These are phyloP conservation scores for Caenorhabditis auriculariae DNA, from an alignment of 2,888 invertebrate genomes.

Conservation along the genomic window DNA sequence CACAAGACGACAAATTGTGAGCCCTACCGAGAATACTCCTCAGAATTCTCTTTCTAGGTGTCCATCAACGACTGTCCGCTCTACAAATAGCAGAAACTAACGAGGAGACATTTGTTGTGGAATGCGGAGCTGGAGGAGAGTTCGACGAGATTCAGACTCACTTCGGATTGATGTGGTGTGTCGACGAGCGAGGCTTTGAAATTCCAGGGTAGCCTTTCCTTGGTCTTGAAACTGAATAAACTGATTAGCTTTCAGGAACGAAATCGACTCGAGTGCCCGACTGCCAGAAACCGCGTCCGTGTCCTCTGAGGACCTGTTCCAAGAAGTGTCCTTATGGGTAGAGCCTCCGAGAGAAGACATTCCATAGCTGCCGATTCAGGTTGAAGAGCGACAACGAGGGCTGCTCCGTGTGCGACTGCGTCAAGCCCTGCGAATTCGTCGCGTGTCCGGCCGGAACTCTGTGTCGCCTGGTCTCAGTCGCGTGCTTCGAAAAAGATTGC, in stretches of 20 bases:
- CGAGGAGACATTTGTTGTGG: constrained; percentile 25
- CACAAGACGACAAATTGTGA: constrained; percentile 27
- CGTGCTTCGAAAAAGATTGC: constrained; percentile 37
- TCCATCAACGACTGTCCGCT: constrained; percentile 23
- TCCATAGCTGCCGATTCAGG: too few relatives aligned
- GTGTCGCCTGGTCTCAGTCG: constrained; percentile 40
- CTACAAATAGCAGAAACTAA: constrained; percentile 6
- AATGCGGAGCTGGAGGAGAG: constrained; percentile 40
- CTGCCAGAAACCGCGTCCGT: constrained; percentile 41
- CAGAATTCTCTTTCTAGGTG: too few relatives aligned
- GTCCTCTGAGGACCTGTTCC: constrained; percentile 39
- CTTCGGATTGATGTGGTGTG: constrained; percentile 55
- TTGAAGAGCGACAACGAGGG: constrained; percentile 48
- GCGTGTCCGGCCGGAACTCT: constrained; percentile 50
- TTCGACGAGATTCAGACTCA: constrained; percentile 47
- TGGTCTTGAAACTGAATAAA: background rate
- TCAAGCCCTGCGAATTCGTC: constrained; percentile 46
- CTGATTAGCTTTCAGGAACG: constrained; percentile 14
- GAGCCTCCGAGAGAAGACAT: too few relatives aligned
- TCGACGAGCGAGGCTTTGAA: constrained; percentile 47
- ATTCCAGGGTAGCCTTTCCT: constrained; percentile 32
- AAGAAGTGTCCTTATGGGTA: constrained; percentile 45
- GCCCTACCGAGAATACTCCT: background rate
- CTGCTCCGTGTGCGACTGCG: constrained; percentile 55
- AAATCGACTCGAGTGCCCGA: constrained; percentile 36